Evolutionary conservation across 2,113 vertebrate species (phyloP), one percentile per base, ranked within the genome.

Genomic region (Clarias batrachus): DNA sequence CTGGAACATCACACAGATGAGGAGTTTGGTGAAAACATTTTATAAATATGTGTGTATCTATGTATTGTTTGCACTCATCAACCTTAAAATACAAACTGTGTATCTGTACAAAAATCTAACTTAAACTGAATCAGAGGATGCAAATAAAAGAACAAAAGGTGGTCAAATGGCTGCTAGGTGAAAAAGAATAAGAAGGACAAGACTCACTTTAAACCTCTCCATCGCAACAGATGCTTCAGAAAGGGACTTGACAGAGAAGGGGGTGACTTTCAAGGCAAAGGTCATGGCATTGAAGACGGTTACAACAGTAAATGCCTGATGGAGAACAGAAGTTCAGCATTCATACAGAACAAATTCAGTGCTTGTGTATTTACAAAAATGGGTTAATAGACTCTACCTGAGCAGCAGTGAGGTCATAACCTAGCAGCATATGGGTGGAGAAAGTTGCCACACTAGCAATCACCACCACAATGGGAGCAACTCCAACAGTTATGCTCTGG

Each of bases 281-380:
- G 97, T 98, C 97, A 98, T 98, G 70, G 97, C 96, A 87, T 98
- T 98, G 90, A 98, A 98, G 84, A 98, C 96, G 11, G 97, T 98
- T 52, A 98, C 97, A 84, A 98, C 97, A 16, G 97, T 98, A 91
- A 98, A 98, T 79, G 97, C 97, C 97, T 98, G 88, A 71, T 88
- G 89, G 89, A 0, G 25, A 82, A 82, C 89, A 41, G 76, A 87
- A 3, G 5, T 89, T 48, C 6, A 70, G 54, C 10, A 81, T 77
- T 27, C 62, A 4, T 82, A 48, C 17, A 79, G 5, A 73, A 23
- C 60, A 63, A 66, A 66, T 19, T 54, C 48, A 25, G 19, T 41
- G 30, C 25, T n/a, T 52, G 37, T 52, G 77, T 13, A 8, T 56
- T 16, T 37, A 52, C 16, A 48, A 37, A 62, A 25, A 25, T 21